Base-by-base conservation (phyloP, 2,113 vertebrate species). In the Sakesphorus luctuosus region DNA sequence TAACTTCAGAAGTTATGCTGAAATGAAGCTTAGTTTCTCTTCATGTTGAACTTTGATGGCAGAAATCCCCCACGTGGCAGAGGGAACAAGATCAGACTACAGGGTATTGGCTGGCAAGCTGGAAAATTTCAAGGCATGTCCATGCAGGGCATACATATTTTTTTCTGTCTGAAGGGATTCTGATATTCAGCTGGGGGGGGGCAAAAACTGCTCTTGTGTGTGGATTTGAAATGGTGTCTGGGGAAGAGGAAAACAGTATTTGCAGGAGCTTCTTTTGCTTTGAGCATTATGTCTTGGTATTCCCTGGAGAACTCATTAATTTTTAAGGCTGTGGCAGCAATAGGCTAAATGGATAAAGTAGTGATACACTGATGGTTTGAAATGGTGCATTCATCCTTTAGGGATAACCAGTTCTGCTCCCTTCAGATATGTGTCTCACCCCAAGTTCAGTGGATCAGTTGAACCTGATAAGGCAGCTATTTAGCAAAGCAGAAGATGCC, bases 231-330 rank as follows among this genome's bases (percentile, higher is more conserved):
- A 61, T 85, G 55, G 38, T 90, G 24, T 63, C 85, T 88, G n/a
- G 88, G 74, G 85, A 90, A 84, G 43, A 71, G 33, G 38, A 77
- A 82, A 85, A 58, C 28, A 29, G 55, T 90, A 59, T 50, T 84
- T 79, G 72, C 56, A 84, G 79, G 31, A 84, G 65, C 83, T 94
- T 93, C 47, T 38, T 94, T 92, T 92, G 50, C 79, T 93, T 92
- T 91, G 59, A 89, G 46, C 40, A 28, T 89, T 89, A 62, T 46
- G 38, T 83, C 55, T 88, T 16, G 77, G 26, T 91, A 6, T 38
- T 92, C 85, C 56, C 55, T 43, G 47, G 80, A 81, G 79, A 92
- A 18, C 83, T 95, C 85, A 92, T 93, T 86, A 91, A 78, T 95
- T 85, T 93, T 91, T 88, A 90, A 94, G 90, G 17, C 68, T 63